Base-by-base conservation (phyloP, 2,888 invertebrate genomes). In the Heliconius charithonia region DNA sequence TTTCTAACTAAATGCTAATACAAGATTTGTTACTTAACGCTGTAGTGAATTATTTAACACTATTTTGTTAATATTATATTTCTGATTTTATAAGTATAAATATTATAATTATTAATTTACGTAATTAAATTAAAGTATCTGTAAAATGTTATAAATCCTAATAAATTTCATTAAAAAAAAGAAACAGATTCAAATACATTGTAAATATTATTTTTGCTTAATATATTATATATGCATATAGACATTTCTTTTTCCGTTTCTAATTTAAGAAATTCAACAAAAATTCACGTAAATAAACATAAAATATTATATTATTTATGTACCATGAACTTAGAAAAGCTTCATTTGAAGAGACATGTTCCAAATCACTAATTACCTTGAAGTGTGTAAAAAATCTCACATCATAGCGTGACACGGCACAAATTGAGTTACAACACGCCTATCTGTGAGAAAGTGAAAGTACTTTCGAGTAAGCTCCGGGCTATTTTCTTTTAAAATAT, bases 371-470 rank as follows among this genome's bases (percentile, higher is more conserved):
- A 76, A 69, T 79, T 76, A 78, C 67, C 76, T 76, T 78, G 76
- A 81, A 79, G 80, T 76, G 67, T 79, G 71, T 71, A 79, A 81
- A 32, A 76, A 66, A 41, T 72, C 77, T 78, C 79, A 79, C 79
- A 83, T 78, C 82, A 79, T 82, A 81, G 81, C 85, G 84, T 86
- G 87, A 85, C 80, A 75, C 82, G 83, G 82, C 83, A 80, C 77
- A 82, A 82, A 81, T 83, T 79, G 83, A 80, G 83, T 89, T 90
- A 89, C 83, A 88, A 85, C 88, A 90, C 83, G 82, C 83, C 82
- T 81, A 82, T 81, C 80, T 87, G 87, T 87, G 88, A 84, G 90
- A 92, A 90, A 92, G 92, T 91, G 92, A 92, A 92, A 92, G 91
- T 83, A 76, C 76, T 83, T 78, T 66, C 65, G 66, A 65, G 75